phyloP scores from a whole-genome alignment of 2,888 invertebrate genomes.

The Pemphredon lugubris region DNA sequence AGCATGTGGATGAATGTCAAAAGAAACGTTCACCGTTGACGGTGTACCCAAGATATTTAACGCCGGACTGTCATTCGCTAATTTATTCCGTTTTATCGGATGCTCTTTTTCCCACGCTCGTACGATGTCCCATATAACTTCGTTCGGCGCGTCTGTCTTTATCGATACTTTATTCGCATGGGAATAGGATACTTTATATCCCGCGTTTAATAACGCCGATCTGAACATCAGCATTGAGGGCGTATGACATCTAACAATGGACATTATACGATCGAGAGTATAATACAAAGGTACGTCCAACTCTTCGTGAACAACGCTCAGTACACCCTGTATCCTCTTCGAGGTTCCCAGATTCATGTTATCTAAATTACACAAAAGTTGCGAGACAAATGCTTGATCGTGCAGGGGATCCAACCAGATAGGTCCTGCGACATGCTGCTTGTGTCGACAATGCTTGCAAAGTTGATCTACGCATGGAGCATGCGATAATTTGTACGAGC shows the following conservation, averaged over 20 bases:
- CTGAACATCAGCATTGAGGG: conserved; percentile 82
- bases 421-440: conserved; percentile 94
- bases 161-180: conserved; percentile 94
- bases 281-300: conserved; percentile 95
- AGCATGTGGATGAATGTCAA: conserved; percentile 86
- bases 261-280: conserved; percentile 86
- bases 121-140: conserved; percentile 95
- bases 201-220: conserved; percentile 94
- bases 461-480: conserved; percentile 86
- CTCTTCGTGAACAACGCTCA: conserved; percentile 92
- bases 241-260: conserved; percentile 72
- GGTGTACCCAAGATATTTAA: conserved; percentile 83
- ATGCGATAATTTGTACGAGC: conserved; percentile 85
- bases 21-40: conserved; percentile 82
- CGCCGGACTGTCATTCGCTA: conserved; percentile 82
- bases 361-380: conserved; percentile 82
- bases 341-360: conserved; percentile 84
- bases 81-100: conserved; percentile 86
- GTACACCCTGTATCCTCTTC: conserved; percentile 89
- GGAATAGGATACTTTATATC: conserved; percentile 94
- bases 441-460: conserved; percentile 90
- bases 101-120: conserved; percentile 89
- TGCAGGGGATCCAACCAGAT: conserved; percentile 96
- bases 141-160: conserved; percentile 95
- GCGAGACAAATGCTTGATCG: conserved; percentile 88